These are phyloP conservation scores for Diadophis punctatus DNA, from an alignment of 2,113 vertebrate species.

Conservation along the genomic window DNA sequence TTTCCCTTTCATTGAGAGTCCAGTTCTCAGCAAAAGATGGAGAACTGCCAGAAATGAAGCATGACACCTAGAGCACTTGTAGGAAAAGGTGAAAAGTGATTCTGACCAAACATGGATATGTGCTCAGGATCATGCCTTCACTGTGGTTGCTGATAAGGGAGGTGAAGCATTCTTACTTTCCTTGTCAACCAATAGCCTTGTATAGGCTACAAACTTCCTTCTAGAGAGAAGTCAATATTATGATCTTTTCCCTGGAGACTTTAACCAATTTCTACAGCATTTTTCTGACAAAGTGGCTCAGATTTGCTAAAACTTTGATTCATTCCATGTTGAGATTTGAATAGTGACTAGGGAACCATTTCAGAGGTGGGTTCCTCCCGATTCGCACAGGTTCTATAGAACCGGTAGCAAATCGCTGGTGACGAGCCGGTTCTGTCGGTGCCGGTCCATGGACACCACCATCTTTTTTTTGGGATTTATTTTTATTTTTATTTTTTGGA, in stretches of 20 bases:
- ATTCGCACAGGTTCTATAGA: too few relatives aligned
- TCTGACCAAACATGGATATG: background rate
- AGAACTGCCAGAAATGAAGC: background rate
- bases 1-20: background rate
- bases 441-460: too few relatives aligned
- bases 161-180: background rate
- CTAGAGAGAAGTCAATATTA: background rate
- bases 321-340: background rate
- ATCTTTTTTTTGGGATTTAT: too few relatives aligned
- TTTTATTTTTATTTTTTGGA: too few relatives aligned
- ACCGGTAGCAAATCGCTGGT: too few relatives aligned
- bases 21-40: background rate
- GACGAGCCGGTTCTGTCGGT: too few relatives aligned
- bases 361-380: too few relatives aligned
- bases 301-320: background rate
- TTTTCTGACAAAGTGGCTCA: background rate
- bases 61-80: background rate
- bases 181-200: background rate
- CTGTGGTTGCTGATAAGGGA: background rate
- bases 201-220: background rate
- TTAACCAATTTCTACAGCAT: background rate
- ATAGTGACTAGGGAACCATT: background rate
- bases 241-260: background rate
- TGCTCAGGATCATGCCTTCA: background rate
- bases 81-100: background rate